Percentiles rank a stretch among this genome's conserved stretches.
Conservation (phyloP, 92 coral and sea anemone species). For the Anthopleura xanthogrammica region DNA sequence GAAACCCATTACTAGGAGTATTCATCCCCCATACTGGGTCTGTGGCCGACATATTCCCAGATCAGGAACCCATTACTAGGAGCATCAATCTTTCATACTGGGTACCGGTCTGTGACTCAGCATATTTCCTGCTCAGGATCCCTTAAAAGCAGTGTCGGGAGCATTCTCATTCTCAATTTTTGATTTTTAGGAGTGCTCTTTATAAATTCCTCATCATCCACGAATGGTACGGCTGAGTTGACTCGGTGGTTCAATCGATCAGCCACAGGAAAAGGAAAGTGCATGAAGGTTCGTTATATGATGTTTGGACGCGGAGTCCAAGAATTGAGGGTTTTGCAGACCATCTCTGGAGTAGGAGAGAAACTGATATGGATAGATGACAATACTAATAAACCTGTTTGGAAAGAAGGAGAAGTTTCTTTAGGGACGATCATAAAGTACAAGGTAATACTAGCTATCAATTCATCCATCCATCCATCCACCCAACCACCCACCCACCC, state of each 20-base stretch:
- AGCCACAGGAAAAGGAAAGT: slow-evolving; percentile 30
- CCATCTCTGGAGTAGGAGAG: neutral
- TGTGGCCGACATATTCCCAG: no score
- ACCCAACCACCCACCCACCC: no score
- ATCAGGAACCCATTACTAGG: no score
- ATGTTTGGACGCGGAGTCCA: neutral
- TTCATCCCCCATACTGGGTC: no score
- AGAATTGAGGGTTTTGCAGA: neutral
- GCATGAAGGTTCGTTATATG: slow-evolving; percentile 43
- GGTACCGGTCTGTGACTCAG: no score
- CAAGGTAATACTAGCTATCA: neutral
- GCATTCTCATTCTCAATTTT: no score
- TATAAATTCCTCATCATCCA: neutral
- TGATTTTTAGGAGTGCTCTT: neutral
- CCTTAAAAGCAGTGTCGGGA: no score
- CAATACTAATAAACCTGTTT: neutral
- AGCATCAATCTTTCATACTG: no score
- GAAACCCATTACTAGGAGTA: no score
- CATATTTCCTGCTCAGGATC: no score
- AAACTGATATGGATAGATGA: slow-evolving; percentile 14
- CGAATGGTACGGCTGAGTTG: neutral
- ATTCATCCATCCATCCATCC: no score
- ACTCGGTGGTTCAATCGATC: slow-evolving; percentile 28
- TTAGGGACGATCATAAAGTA: slow-evolving; percentile 12
- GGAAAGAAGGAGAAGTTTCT: slow-evolving; percentile 38